Evolutionary conservation across 2,113 vertebrate genomes (phyloP).

Genomic region (Ochotona princeps): DNA sequence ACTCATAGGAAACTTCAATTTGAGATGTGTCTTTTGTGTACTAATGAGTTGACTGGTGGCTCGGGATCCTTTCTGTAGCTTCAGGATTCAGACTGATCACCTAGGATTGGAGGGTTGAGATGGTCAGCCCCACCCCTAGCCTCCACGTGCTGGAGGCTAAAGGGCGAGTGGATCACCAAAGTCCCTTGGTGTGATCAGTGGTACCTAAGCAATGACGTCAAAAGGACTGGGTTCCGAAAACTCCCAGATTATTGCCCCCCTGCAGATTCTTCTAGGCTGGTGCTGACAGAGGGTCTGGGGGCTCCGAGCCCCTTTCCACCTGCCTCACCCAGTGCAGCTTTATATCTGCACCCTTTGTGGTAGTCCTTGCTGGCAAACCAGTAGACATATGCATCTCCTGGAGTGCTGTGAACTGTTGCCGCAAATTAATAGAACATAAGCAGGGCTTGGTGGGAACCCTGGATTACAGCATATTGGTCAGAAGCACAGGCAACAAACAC

Average conservation of each 20-base stretch:
- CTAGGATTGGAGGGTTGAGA: no score
- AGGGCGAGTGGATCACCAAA: neutral
- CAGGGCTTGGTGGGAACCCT: neutral
- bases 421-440: neutral
- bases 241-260: no score
- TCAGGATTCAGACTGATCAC: neutral
- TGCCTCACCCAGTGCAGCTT: neutral
- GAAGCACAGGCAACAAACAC: no score
- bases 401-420: neutral
- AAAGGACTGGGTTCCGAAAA: no score
- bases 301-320: neutral
- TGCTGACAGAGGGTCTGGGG: no score
- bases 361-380: neutral
- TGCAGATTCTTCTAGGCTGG: neutral
- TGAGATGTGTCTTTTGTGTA: neutral
- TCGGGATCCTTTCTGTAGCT: neutral
- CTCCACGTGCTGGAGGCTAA: neutral
- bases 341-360: neutral
- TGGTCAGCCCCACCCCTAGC: neutral
- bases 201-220: neutral
- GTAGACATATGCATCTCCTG: neutral
- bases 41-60: no score
- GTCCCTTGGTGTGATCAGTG: neutral
- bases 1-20: neutral
- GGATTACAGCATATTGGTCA: no score